Evolutionary conservation across 2,797 vertebrate genomes (phyloP), one percentile per base, ranked within the genome.

Genomic region (Hapalemur alaotrensis): DNA sequence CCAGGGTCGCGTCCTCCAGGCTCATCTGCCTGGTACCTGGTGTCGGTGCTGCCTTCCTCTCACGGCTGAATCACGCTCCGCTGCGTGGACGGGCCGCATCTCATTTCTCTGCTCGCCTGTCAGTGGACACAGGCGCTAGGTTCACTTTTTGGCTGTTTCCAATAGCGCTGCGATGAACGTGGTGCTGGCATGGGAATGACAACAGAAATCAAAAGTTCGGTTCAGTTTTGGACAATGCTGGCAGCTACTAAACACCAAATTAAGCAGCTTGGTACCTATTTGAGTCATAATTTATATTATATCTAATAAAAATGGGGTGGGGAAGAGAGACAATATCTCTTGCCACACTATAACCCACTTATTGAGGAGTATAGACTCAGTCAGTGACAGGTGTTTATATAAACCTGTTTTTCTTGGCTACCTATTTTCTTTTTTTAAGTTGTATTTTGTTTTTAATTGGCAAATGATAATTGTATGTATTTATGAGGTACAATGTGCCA

Each of bases 111-210:
- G 22, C 25, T 25, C 82, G 2, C 7, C 46, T 10, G 22, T 35
- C 25, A 4, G 1, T 0, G 22, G n/a, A 7, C n/a, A 4, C 23
- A 1, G 11, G 20, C 5, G 28, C 80, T n/a, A 1, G 4, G 43
- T 30, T 7, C 23, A 25, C 30, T 32, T 50, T 65, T 35, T 28
- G 57, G 61, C 46, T 35, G 11, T 23, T 28, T 23, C 15, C 43
- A 18, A 18, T 2, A 18, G 32, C 28, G 46, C 46, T 12, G 15
- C 0, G 7, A 12, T 7, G 6, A 50, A 11, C 15, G 1, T 7
- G 65, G 46, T 17, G 43, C 35, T 9, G 4, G 46, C n/a, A 4
- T 2, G 50, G 30, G 25, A 46, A n/a, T 7, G 12, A 50, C 25
- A 8, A 4, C 6, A 54, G 63, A 30, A 41, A 41, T n/a, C 2